Evolutionary conservation across 2,888 invertebrate genomes (phyloP).

Genomic region (Micropterix aruncella): DNA sequence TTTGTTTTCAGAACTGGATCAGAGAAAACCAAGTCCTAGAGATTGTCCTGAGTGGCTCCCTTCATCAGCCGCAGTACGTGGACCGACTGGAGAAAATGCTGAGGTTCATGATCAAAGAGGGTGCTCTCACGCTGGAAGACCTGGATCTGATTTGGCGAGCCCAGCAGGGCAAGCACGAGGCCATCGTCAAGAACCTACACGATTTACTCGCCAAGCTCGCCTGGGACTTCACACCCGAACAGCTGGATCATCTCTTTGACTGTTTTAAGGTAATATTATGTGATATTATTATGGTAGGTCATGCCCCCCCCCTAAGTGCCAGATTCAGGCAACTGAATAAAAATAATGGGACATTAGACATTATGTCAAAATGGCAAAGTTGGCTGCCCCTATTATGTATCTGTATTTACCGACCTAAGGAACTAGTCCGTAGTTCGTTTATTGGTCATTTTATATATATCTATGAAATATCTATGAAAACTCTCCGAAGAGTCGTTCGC

Average conservation of each 20-base stretch:
- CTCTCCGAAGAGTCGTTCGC: too few species aligned
- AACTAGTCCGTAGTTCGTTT: too few species aligned
- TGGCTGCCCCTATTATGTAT: too few species aligned
- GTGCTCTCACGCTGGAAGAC: conserved; percentile 77
- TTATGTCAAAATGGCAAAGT: too few species aligned
- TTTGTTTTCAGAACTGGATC: conserved; percentile 71
- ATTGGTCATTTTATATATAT: too few species aligned
- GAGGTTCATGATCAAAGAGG: conserved; percentile 91
- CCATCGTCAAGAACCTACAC: conserved; percentile 95
- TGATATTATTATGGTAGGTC: conserved; percentile 3
- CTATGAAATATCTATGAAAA: too few species aligned
- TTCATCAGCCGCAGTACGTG: conserved; percentile 96
- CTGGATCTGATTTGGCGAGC: conserved; percentile 95
- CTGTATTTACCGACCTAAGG: too few species aligned
- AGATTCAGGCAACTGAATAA: too few species aligned
- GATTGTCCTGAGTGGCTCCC: conserved; percentile 86
- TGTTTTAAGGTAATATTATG: conserved; percentile 70
- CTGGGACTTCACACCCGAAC: conserved; percentile 97
- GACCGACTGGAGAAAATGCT: conserved; percentile 96
- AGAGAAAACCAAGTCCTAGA: conserved; percentile 90
- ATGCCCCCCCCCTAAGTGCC: too few species aligned
- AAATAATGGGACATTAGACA: too few species aligned
- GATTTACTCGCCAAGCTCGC: conserved; percentile 92
- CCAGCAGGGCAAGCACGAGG: conserved; percentile 95
- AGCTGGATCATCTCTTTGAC: conserved; percentile 92